Evolutionary conservation across 2,888 invertebrate species (phyloP).

Genomic region (Spilosoma lubricipeda): DNA sequence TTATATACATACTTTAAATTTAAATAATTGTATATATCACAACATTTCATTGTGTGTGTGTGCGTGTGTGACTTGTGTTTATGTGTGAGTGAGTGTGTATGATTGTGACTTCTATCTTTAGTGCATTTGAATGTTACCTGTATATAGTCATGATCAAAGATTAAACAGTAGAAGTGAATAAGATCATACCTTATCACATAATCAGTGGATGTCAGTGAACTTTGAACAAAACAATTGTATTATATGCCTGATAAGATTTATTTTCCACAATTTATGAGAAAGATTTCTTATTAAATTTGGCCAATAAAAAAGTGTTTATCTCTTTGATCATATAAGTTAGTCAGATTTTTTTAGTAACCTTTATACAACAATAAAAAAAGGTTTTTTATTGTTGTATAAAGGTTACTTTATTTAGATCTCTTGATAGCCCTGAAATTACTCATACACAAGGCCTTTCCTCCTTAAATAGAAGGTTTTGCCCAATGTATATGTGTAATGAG

Average conservation of each 20-base stretch:
- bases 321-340: too few relatives aligned
- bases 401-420: background rate
- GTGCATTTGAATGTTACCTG: background rate
- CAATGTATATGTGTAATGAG: background rate
- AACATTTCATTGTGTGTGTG: background rate
- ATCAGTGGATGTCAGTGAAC: conserved; percentile 24
- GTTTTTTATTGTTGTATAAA: background rate
- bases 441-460: too few relatives aligned
- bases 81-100: background rate
- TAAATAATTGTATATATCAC: background rate
- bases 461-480: too few relatives aligned
- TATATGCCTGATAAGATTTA: background rate
- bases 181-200: conserved; percentile 29
- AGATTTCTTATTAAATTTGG: background rate
- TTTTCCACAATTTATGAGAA: background rate
- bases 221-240: conserved; percentile 16
- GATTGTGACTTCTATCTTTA: background rate
- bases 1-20: too few relatives aligned
- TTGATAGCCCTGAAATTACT: background rate
- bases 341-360: too few relatives aligned
- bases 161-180: conserved; percentile 29
- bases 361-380: too few relatives aligned
- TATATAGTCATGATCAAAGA: background rate
- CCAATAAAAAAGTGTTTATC: too few relatives aligned
- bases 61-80: too few relatives aligned